Conservation (phyloP, 2,113 vertebrate species). For the Pseudopipra pipra region DNA sequence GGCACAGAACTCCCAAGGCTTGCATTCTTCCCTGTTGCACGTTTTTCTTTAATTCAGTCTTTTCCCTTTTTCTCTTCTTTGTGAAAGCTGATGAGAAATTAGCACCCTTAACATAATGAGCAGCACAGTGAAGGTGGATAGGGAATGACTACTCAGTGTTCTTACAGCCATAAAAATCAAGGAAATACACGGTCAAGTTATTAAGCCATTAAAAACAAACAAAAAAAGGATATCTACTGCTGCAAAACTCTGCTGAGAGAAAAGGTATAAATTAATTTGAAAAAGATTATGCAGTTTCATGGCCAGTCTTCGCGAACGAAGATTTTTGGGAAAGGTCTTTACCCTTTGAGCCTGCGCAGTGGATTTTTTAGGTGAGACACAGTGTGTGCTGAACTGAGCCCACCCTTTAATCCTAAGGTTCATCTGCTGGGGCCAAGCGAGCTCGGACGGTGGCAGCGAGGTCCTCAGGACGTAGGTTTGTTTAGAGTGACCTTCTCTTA, state of each 20-base stretch:
- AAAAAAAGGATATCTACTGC: fast-evolving
- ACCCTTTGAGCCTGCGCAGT: too few relatives aligned
- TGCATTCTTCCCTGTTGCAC: not conserved
- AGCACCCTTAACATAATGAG: not conserved
- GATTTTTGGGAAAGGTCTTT: too few relatives aligned
- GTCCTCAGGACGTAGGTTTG: too few relatives aligned
- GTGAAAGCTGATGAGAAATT: not conserved
- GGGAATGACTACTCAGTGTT: not conserved
- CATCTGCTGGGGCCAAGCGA: too few relatives aligned
- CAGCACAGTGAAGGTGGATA: not conserved
- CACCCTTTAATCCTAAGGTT: too few relatives aligned
- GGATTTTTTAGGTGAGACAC: too few relatives aligned
- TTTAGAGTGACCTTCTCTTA: too few relatives aligned
- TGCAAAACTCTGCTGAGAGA: not conserved
- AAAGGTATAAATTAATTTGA: not conserved
- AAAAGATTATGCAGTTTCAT: not conserved
- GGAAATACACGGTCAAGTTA: not conserved
- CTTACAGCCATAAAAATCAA: not conserved
- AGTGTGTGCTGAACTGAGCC: too few relatives aligned
- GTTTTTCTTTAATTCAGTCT: not conserved
- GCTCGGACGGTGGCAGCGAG: too few relatives aligned
- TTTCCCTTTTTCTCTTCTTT: not conserved
- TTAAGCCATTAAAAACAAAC: not conserved
- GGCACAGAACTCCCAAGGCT: not conserved
- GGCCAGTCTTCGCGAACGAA: too few relatives aligned